Evolutionary conservation across 2,113 vertebrate genomes (phyloP).

Genomic region (Stercorarius parasiticus): DNA sequence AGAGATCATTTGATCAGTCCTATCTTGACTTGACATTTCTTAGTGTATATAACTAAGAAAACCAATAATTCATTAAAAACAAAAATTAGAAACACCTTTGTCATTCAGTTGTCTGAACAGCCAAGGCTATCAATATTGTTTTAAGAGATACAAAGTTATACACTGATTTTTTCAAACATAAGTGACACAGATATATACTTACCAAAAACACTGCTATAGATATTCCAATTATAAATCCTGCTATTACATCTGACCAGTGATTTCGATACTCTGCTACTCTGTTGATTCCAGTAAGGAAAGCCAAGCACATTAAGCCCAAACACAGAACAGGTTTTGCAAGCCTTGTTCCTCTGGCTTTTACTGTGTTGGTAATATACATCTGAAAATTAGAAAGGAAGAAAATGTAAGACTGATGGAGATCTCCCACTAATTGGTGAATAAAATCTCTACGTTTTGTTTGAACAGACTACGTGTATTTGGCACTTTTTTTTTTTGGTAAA

Average conservation of each 20-base stretch:
- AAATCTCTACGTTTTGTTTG: neutral
- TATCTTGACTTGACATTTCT: neutral
- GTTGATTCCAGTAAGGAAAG: constrained; percentile 96
- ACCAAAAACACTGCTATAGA: constrained; percentile 97
- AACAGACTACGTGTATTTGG: neutral
- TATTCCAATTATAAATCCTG: constrained; percentile 91
- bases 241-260: constrained; percentile 98
- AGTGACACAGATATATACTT: constrained; percentile 59
- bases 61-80: neutral
- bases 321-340: constrained; percentile 94
- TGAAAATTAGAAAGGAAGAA: constrained; percentile 71
- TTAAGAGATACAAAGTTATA: neutral
- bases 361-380: constrained; percentile 97
- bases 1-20: neutral
- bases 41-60: neutral
- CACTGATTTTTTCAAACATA: neutral
- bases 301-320: constrained; percentile 91
- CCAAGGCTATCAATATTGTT: neutral
- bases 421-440: neutral
- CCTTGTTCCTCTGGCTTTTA: constrained; percentile 93
- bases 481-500: neutral
- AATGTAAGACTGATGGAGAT: neutral
- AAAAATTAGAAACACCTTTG: neutral
- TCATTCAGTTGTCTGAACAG: neutral
- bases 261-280: constrained; percentile 97